Percentiles rank a stretch among this genome's conserved stretches.
Evolutionary conservation across 2,797 vertebrate species (phyloP).

Genomic region (Ataeniobius toweri): DNA sequence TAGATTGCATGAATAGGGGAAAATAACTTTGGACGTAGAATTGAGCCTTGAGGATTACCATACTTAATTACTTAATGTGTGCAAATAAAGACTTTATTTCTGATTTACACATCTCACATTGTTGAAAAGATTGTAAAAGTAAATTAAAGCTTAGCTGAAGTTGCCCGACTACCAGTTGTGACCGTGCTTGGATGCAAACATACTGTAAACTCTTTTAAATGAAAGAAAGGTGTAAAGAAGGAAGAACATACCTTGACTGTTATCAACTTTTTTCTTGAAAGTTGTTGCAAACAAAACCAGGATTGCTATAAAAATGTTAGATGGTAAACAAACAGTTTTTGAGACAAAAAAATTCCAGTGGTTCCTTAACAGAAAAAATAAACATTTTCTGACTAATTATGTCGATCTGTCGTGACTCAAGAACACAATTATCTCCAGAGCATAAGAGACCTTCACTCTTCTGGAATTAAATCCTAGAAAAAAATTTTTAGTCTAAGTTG

Average conservation of each 20-base stretch:
- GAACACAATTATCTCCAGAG: background rate
- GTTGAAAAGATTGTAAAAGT: background rate
- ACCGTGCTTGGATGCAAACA: background rate
- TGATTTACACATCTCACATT: background rate
- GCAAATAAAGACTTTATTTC: background rate
- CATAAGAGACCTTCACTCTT: background rate
- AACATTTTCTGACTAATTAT: background rate
- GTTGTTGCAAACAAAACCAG: background rate
- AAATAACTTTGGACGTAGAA: background rate
- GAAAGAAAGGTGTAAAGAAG: background rate
- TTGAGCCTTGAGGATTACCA: background rate
- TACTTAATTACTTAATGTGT: background rate
- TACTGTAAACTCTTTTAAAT: background rate
- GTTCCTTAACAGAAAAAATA: background rate
- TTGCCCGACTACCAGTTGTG: background rate
- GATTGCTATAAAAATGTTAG: background rate
- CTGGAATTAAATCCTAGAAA: background rate
- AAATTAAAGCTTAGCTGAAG: background rate
- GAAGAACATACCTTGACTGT: background rate
- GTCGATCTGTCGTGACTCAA: background rate
- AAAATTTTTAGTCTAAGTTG: background rate
- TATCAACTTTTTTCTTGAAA: background rate
- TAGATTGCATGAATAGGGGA: background rate
- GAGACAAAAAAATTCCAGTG: background rate
- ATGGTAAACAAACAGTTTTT: background rate